These are phyloP conservation scores for Pachypeltis micranthus DNA, from an alignment of 1,140 invertebrate species.

Conservation along the genomic window DNA sequence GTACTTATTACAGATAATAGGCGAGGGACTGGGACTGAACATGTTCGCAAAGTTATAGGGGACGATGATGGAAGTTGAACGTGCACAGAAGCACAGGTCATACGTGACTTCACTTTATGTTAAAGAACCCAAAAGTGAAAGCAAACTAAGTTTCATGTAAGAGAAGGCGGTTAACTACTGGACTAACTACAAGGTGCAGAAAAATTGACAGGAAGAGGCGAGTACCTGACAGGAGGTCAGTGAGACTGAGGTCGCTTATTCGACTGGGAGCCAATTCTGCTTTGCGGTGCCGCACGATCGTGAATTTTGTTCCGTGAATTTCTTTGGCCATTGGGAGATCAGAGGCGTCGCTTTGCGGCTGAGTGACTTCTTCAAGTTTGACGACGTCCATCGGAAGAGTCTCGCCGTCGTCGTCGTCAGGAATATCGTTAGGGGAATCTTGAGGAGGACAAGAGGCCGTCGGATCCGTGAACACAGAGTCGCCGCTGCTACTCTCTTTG, in stretches of 20 bases:
- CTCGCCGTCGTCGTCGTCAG: not conserved
- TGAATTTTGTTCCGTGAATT: constrained; percentile 18
- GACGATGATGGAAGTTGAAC: too few species aligned
- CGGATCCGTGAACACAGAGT: constrained; percentile 18
- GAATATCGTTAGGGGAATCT: not conserved
- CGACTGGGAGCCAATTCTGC: constrained; percentile 16
- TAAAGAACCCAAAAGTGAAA: too few species aligned
- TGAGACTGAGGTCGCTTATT: constrained; percentile 11
- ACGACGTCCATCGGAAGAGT: constrained; percentile 2
- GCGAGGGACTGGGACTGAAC: too few species aligned
- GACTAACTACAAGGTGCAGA: too few species aligned
- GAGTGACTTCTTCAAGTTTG: not conserved
- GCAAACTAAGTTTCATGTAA: too few species aligned
- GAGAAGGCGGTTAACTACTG: too few species aligned
- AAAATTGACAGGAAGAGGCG: not conserved
- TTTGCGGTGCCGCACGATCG: constrained; percentile 19
- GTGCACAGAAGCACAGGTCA: too few species aligned
- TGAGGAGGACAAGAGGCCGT: not conserved
- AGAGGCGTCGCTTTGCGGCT: not conserved
- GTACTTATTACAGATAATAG: too few species aligned
- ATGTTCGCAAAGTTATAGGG: too few species aligned
- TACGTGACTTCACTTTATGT: too few species aligned
- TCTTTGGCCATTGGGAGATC: not conserved
- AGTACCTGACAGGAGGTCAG: constrained; percentile 19
- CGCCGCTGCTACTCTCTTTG: constrained; percentile 16